Percentiles rank a stretch among this genome's conserved stretches.
These are phyloP conservation scores for Varecia variegata DNA, from an alignment of 2,797 vertebrate genomes.

Conservation along the genomic window DNA sequence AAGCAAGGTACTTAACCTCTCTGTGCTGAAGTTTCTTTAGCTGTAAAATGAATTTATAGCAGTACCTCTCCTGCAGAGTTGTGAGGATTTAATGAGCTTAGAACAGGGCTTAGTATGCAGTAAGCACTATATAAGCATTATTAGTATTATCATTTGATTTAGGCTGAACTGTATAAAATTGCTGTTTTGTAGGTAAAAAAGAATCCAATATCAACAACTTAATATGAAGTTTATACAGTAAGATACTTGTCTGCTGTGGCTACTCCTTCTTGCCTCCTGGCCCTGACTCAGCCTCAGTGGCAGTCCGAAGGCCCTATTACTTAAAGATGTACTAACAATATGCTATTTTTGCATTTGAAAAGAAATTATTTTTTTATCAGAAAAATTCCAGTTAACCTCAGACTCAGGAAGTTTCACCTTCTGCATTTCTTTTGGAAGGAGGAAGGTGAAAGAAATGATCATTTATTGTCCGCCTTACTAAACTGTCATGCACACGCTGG, in stretches of 20 bases:
- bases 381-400: slow-evolving; percentile 3
- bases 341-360: background rate
- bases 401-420: background rate
- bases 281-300: background rate
- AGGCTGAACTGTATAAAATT: background rate
- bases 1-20: background rate
- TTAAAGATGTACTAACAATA: background rate
- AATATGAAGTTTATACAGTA: background rate
- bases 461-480: background rate
- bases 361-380: background rate
- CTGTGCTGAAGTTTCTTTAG: slow-evolving; percentile 17
- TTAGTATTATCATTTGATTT: slow-evolving; percentile 22
- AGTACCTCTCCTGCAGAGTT: background rate
- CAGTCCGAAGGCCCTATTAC: background rate
- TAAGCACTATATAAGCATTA: background rate
- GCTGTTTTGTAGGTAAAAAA: background rate
- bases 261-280: background rate
- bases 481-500: background rate
- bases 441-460: background rate
- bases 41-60: background rate
- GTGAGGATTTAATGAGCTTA: background rate
- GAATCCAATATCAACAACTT: background rate
- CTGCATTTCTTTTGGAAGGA: background rate
- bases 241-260: background rate
- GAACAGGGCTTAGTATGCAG: background rate